These are phyloP conservation scores for Acrocephalus kingi DNA, from an alignment of 2,113 vertebrate genomes.

Conservation along the genomic window DNA sequence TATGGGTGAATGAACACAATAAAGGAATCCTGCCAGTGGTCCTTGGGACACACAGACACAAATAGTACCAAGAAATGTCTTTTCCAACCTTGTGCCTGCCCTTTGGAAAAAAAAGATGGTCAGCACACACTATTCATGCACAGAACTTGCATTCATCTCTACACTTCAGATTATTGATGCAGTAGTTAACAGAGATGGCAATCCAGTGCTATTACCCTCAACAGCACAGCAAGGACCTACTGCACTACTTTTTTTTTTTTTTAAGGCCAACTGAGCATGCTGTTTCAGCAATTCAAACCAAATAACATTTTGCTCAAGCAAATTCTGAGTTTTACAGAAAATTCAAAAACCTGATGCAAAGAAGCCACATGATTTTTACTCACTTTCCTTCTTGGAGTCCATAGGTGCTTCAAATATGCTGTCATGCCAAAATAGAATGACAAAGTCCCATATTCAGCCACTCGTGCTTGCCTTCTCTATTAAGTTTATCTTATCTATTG, in stretches of 20 bases:
- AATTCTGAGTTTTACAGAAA: not conserved
- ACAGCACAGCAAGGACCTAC: not conserved
- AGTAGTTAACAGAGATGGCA: not conserved
- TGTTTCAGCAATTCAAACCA: not conserved
- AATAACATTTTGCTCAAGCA: not conserved
- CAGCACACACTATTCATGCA: not conserved
- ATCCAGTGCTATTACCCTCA: not conserved
- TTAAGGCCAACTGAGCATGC: not conserved
- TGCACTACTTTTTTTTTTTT: not conserved
- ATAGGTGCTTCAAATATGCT: not conserved
- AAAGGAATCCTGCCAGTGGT: not conserved
- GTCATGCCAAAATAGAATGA: accelerated
- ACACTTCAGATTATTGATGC: not conserved
- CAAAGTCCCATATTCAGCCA: not conserved
- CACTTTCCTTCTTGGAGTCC: not conserved
- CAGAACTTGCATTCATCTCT: not conserved
- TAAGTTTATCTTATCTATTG: not conserved
- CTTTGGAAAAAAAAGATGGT: not conserved
- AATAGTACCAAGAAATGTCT: not conserved
- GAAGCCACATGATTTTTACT: not conserved
- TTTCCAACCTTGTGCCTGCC: conserved; percentile 1
- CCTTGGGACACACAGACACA: not conserved
- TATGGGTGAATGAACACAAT: not conserved
- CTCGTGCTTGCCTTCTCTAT: not conserved
- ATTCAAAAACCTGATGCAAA: not conserved